Conservation (phyloP, 2,888 invertebrate genomes). For the Schizaphis graminum region DNA sequence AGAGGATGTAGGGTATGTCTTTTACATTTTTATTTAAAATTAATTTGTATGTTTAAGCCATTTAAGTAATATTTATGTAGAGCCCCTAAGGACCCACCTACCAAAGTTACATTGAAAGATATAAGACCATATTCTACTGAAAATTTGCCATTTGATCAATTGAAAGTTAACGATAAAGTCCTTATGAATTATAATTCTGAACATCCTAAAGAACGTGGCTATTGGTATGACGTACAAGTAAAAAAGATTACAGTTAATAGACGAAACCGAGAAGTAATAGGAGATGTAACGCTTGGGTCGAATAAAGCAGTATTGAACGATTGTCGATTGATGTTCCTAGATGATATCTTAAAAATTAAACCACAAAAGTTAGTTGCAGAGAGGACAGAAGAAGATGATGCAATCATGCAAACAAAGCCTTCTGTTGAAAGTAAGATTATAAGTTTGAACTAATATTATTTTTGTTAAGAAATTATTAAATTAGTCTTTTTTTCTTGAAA, state of each 20-base stretch:
- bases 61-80: constrained; percentile 61
- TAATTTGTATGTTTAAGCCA: not conserved
- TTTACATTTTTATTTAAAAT: not conserved
- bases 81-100: constrained; percentile 67
- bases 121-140: constrained; percentile 80
- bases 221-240: constrained; percentile 80
- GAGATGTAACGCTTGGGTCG: constrained; percentile 76
- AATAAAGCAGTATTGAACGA: constrained; percentile 69
- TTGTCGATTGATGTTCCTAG: constrained; percentile 74
- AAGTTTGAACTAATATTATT: not conserved
- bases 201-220: constrained; percentile 77
- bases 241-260: constrained; percentile 72
- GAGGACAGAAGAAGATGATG: constrained; percentile 72
- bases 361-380: constrained; percentile 72
- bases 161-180: constrained; percentile 76
- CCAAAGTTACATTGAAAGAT: constrained; percentile 70
- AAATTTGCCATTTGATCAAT: constrained; percentile 73
- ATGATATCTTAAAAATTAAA: constrained; percentile 80
- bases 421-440: constrained; percentile 65
- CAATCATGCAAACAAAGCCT: constrained; percentile 67
- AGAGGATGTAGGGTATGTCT: constrained; percentile 8
- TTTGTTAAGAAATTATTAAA: not conserved
- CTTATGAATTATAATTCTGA: constrained; percentile 84
- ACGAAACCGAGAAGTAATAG: constrained; percentile 72
- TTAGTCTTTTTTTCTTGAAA: not conserved